phyloP scores from a whole-genome alignment of 2,888 invertebrate genomes.

The Xestia rhomboidea region DNA sequence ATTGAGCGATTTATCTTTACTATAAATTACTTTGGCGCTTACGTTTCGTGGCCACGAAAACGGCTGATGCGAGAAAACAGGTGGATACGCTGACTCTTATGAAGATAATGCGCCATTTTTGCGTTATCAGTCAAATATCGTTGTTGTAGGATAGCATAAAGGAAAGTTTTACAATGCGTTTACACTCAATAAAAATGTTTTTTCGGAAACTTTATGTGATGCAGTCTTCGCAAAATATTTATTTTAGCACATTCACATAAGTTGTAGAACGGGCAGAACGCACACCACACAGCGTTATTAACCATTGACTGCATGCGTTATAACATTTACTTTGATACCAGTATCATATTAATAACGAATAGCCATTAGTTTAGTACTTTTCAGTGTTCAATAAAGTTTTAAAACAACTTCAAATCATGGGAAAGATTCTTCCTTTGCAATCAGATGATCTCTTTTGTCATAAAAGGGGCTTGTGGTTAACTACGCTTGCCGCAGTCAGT shows the following conservation, averaged over 20 bases:
- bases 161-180: background rate
- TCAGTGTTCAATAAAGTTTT: background rate
- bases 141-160: background rate
- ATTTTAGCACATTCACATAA: background rate
- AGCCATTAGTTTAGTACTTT: background rate
- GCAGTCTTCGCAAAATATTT: background rate
- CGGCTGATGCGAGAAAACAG: background rate
- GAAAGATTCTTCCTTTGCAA: background rate
- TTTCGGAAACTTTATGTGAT: background rate
- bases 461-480: no score
- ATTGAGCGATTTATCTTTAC: slow-evolving; percentile 65
- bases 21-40: slow-evolving; percentile 67
- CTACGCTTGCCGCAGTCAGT: no score
- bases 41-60: slow-evolving; percentile 50
- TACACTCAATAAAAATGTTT: background rate
- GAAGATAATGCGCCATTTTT: no score
- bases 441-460: background rate
- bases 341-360: background rate
- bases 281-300: background rate
- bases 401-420: background rate
- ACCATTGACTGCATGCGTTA: background rate
- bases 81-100: background rate
- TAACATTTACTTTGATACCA: background rate
- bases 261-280: background rate
- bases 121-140: background rate